Evolutionary conservation across 2,888 invertebrate genomes (phyloP), one percentile per base, ranked within the genome.

Genomic region (Mimachlamys varia): DNA sequence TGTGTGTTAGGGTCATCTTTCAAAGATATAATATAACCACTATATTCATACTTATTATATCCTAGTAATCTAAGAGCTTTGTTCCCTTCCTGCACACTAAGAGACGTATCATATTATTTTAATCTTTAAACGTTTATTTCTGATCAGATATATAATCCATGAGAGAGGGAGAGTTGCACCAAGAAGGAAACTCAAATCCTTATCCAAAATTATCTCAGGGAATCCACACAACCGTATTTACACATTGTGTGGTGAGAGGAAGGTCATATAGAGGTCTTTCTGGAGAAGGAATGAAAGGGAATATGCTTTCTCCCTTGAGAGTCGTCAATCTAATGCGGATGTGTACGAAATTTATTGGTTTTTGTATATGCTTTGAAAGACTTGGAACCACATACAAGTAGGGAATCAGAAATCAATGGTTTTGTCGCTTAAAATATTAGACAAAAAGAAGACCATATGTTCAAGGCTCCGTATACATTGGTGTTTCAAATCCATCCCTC

Each of bases 351-450:
- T 76, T 76, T 76, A 76, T 76, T 76, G 27, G 76, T 76, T 27
- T 33, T 76, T 33, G 76, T 76, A 76, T 33, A 76, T 76, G 76
- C 76, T 76, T 76, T 33, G 76, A 76, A 76, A 5, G 33, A 76
- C 76, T 33, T 76, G 76, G 76, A 76, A 76, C 76, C 33, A 33
- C 12, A 33, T 33, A 33, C 76, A 76, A 27, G 76, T 76, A 76
- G 33, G 76, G 27, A 76, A 76, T 76, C 76, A 76, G 33, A 76
- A 76, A 76, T 76, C 76, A 76, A 76, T 76, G 3, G 33, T 76
- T 76, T 76, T 76, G 33, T 76, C 76, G 33, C 76, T 76, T 76
- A 76, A 27, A 76, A 76, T 76, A 76, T 76, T 76, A 76, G 76
- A 76, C 76, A 76, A 76, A n/a, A 22, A 33, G 76, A 13, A 19